These are phyloP conservation scores for Poecile atricapillus DNA, from an alignment of 2,113 vertebrate genomes.

Conservation along the genomic window DNA sequence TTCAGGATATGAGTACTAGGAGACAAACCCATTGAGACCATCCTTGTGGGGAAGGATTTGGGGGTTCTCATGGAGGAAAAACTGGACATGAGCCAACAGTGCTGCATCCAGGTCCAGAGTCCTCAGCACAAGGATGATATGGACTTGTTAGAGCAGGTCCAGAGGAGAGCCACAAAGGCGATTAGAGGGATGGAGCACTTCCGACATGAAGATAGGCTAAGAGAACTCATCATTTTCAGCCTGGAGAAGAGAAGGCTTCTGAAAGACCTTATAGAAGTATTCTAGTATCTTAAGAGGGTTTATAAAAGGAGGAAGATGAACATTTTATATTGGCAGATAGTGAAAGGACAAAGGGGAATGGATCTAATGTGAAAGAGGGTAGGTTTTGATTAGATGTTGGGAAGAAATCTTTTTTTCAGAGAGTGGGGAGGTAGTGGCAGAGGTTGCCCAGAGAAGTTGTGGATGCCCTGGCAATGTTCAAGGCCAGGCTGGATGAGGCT, in stretches of 20 bases:
- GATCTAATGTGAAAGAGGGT: neutral
- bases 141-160: neutral
- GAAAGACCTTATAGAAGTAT: neutral
- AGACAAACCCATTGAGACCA: neutral
- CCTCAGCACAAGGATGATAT: neutral
- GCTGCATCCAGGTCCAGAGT: neutral
- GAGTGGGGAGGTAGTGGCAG: neutral
- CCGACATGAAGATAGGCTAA: neutral
- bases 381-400: neutral
- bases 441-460: neutral
- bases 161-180: neutral
- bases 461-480: neutral
- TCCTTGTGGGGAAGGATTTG: neutral
- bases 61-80: neutral
- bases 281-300: neutral
- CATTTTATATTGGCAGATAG: neutral
- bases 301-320: neutral
- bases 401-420: neutral
- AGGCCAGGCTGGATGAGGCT: neutral
- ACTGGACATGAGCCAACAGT: neutral
- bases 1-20: neutral
- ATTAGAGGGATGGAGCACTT: neutral
- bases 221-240: neutral
- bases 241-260: neutral
- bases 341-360: neutral